Conservation (phyloP, 2,113 vertebrate genomes). For the Sinocyclocheilus anshuiensis region DNA sequence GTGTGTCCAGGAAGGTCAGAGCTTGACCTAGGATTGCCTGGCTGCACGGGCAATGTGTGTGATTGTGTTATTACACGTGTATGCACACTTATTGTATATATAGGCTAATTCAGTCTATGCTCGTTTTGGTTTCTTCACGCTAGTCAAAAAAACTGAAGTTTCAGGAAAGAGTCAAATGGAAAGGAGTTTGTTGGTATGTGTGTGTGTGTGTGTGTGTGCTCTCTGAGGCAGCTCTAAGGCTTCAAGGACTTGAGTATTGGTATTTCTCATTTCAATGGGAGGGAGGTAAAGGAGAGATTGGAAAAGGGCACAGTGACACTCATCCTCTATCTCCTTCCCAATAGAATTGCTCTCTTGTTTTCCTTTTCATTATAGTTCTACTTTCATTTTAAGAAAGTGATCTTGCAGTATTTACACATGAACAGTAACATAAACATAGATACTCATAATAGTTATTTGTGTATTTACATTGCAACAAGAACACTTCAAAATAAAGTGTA, state of each 20-base stretch:
- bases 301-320: constrained; percentile 69
- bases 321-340: constrained; percentile 22
- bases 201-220: constrained; percentile 48
- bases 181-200: constrained; percentile 38
- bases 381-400: background rate
- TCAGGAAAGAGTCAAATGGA: constrained; percentile 19
- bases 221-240: constrained; percentile 42
- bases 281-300: constrained; percentile 49
- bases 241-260: constrained; percentile 40
- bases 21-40: constrained; percentile 17
- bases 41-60: background rate
- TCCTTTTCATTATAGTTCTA: background rate
- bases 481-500: background rate
- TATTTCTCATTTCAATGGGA: constrained; percentile 56
- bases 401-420: background rate
- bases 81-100: constrained; percentile 23
- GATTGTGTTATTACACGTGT: background rate
- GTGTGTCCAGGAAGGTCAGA: constrained; percentile 2
- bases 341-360: background rate
- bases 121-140: constrained; percentile 2
- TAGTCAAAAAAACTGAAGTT: background rate
- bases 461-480: background rate
- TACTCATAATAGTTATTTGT: background rate
- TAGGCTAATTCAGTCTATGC: constrained; percentile 6
- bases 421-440: background rate